phyloP scores from a whole-genome alignment of 2,113 vertebrate genomes.

The Crotalus helleri region DNA sequence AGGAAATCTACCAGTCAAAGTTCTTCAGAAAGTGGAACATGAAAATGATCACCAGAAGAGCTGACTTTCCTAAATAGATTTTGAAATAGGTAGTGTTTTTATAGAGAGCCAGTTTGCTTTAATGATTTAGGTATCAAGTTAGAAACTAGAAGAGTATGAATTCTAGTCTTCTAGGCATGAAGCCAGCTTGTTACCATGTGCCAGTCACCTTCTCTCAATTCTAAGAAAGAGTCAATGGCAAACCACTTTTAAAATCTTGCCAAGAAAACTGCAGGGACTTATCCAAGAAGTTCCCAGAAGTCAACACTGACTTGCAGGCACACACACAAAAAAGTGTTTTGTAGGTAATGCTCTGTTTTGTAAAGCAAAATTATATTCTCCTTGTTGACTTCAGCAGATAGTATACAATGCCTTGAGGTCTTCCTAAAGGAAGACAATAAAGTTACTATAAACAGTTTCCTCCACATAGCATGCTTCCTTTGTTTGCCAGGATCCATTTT shows the following conservation, averaged over 20 bases:
- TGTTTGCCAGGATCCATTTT: no score
- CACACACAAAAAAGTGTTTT: neutral
- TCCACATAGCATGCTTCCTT: neutral
- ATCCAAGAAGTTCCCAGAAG: neutral
- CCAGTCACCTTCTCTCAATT: neutral
- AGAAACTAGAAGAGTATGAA: neutral
- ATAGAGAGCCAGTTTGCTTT: neutral
- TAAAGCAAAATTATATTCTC: neutral
- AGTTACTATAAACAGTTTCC: neutral
- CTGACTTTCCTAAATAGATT: neutral
- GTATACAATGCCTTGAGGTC: neutral
- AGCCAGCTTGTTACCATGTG: neutral
- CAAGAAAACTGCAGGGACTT: neutral
- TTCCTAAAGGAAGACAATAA: neutral
- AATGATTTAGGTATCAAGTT: neutral
- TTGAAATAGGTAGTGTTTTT: neutral
- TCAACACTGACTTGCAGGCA: neutral
- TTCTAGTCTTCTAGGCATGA: neutral
- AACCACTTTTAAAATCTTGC: neutral
- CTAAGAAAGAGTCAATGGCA: neutral
- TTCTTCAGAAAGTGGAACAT: neutral
- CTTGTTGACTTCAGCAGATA: neutral
- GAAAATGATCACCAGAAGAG: neutral
- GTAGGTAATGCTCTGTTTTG: neutral
- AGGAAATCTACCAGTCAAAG: neutral